Conservation (phyloP, 1,140 invertebrate genomes). For the Cyrtorhinus lividipennis region DNA sequence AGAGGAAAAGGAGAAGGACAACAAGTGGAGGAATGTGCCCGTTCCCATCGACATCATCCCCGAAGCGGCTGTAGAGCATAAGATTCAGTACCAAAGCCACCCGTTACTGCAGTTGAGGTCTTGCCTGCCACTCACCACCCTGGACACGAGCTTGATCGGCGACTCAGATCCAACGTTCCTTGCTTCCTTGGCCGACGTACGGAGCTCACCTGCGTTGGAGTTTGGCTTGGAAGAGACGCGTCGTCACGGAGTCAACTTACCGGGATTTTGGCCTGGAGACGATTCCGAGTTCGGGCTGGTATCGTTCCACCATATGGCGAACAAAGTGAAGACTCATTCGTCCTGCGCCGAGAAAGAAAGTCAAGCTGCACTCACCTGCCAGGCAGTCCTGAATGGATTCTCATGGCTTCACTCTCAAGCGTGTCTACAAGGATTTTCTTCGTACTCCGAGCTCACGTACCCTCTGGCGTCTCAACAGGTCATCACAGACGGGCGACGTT, state of each 20-base stretch:
- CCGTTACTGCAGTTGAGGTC: conserved; percentile 50
- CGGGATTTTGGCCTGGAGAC: conserved; percentile 72
- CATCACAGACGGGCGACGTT: conserved; percentile 66
- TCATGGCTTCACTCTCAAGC: conserved; percentile 66
- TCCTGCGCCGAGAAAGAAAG: conserved; percentile 36
- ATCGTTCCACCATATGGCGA: conserved; percentile 49
- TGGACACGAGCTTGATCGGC: conserved; percentile 26
- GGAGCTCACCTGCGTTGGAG: conserved; percentile 39
- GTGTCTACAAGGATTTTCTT: conserved; percentile 72
- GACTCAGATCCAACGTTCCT: conserved; percentile 25
- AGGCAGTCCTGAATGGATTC: conserved; percentile 62
- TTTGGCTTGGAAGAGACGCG: conserved; percentile 31
- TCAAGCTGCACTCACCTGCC: conserved; percentile 46
- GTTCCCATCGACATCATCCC: conserved; percentile 20
- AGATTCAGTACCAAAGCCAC: conserved; percentile 48
- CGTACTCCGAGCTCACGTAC: conserved; percentile 73
- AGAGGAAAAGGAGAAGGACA: conserved; percentile 29
- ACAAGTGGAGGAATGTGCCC: conserved; percentile 22
- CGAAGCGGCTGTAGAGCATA: conserved; percentile 41
- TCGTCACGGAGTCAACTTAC: conserved; percentile 52
- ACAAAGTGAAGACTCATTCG: conserved; percentile 33
- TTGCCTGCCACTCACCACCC: conserved; percentile 42
- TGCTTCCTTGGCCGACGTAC: conserved; percentile 39
- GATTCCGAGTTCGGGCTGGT: conserved; percentile 55
- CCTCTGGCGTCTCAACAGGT: conserved; percentile 72